A percentile compares a stretch with the other conserved stretches of the same genome.
phyloP scores from a whole-genome alignment of 2,113 vertebrate species.

The Brachionichthys hirsutus region DNA sequence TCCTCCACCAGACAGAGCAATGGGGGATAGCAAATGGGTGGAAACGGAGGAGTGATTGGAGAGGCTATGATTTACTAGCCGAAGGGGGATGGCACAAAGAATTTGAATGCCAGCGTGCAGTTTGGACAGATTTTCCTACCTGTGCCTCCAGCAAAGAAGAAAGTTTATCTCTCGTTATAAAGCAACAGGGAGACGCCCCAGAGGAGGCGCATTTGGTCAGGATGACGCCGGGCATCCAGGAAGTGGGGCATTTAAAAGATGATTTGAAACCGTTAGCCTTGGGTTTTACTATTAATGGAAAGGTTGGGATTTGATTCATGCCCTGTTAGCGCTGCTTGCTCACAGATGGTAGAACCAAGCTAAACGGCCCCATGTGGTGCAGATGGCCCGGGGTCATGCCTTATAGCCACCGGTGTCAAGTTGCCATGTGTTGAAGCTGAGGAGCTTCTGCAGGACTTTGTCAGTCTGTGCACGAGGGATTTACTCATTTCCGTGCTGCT shows the following conservation, averaged over 20 bases:
- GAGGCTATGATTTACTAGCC: constrained; percentile 45
- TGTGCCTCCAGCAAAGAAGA: constrained; percentile 23
- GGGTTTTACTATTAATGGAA: constrained; percentile 20
- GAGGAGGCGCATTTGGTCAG: constrained; percentile 28
- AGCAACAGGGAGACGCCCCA: neutral
- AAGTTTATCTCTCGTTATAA: constrained; percentile 13
- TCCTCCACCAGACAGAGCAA: constrained; percentile 16
- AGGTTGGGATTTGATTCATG: constrained; percentile 6
- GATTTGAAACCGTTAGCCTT: constrained; percentile 14
- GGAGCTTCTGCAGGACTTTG: constrained; percentile 20
- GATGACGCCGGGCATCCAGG: constrained; percentile 18
- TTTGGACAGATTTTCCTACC: constrained; percentile 37
- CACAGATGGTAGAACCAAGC: constrained; percentile 42
- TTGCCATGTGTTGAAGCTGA: constrained; percentile 39
- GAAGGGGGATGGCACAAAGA: constrained; percentile 47
- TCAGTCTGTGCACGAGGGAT: constrained; percentile 21
- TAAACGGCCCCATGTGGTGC: constrained; percentile 41
- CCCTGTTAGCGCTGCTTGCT: neutral
- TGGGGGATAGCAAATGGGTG: neutral
- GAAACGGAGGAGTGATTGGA: neutral
- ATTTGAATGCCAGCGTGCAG: constrained; percentile 52
- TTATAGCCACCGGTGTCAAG: constrained; percentile 39
- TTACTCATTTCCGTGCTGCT: constrained; percentile 31
- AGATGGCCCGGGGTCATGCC: constrained; percentile 50
- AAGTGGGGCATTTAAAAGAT: constrained; percentile 25